Conservation (phyloP, 2,888 invertebrate species). For the Melanargia galathea region DNA sequence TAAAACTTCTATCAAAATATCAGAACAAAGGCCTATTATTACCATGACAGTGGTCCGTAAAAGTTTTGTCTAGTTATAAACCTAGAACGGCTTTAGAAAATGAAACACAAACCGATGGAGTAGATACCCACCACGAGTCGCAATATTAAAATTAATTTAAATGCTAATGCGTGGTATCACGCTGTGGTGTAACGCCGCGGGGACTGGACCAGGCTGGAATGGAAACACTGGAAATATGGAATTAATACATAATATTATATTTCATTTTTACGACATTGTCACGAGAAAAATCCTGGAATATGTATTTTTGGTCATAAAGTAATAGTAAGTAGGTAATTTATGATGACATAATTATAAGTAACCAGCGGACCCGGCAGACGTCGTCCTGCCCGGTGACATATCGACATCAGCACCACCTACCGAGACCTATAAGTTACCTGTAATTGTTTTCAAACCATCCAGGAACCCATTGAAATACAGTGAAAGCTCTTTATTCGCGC, state of each 20-base stretch:
- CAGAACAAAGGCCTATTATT: not conserved
- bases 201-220: slow-evolving; percentile 36
- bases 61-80: not conserved
- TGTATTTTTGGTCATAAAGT: not conserved
- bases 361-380: too few relatives aligned
- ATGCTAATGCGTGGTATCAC: slow-evolving; percentile 45
- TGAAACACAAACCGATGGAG: slow-evolving; percentile 25
- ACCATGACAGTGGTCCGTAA: not conserved
- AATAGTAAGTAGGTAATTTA: too few relatives aligned
- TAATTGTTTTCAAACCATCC: too few relatives aligned
- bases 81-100: not conserved
- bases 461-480: too few relatives aligned
- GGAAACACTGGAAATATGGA: slow-evolving; percentile 19
- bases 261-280: slow-evolving; percentile 6
- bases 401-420: too few relatives aligned
- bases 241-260: slow-evolving; percentile 13
- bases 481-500: too few relatives aligned
- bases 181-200: slow-evolving; percentile 44
- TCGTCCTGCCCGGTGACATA: too few relatives aligned
- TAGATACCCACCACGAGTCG: slow-evolving; percentile 34
- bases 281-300: not conserved
- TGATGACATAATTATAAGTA: too few relatives aligned
- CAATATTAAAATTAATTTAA: slow-evolving; percentile 49
- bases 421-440: too few relatives aligned
- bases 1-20: not conserved